phyloP scores from a whole-genome alignment of 2,113 vertebrate genomes.

The Epinephelus moara region DNA sequence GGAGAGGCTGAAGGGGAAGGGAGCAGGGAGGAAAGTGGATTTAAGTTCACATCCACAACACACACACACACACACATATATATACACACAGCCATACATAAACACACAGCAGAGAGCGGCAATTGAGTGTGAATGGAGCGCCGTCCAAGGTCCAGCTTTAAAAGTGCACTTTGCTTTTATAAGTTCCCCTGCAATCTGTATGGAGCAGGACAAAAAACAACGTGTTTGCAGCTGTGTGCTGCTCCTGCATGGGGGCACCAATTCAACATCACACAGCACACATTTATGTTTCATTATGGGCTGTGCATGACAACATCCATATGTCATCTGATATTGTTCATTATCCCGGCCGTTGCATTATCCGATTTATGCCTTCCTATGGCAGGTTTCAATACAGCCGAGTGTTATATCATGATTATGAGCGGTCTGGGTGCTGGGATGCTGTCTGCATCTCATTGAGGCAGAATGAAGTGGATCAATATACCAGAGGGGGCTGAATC shows the following conservation, averaged over 20 bases:
- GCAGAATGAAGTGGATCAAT: constrained; percentile 84
- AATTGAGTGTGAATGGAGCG: constrained; percentile 53
- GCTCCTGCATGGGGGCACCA: constrained; percentile 13
- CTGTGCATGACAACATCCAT: constrained; percentile 74
- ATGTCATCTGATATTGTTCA: constrained; percentile 80
- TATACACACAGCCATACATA: constrained; percentile 9
- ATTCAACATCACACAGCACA: constrained; percentile 49
- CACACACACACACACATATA: background rate
- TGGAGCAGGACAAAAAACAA: constrained; percentile 34
- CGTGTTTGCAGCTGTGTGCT: constrained; percentile 37
- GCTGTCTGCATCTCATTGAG: constrained; percentile 84
- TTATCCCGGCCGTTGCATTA: constrained; percentile 74
- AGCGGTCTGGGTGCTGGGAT: constrained; percentile 64
- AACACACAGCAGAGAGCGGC: constrained; percentile 17
- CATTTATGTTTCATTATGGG: constrained; percentile 72
- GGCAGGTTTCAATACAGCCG: constrained; percentile 69
- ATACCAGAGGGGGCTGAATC: constrained; percentile 76
- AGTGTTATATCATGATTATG: constrained; percentile 83
- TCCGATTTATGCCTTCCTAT: constrained; percentile 78
- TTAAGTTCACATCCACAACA: constrained; percentile 37
- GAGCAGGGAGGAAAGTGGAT: constrained; percentile 46
- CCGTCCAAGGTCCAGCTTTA: constrained; percentile 68
- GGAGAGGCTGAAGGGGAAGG: constrained; percentile 58
- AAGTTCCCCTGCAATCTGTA: constrained; percentile 9
- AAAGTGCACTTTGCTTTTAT: constrained; percentile 42